Percentiles rank a stretch among this genome's conserved stretches.
phyloP scores from a whole-genome alignment of 1,140 invertebrate genomes.

The Gonatopus flavifemur region DNA sequence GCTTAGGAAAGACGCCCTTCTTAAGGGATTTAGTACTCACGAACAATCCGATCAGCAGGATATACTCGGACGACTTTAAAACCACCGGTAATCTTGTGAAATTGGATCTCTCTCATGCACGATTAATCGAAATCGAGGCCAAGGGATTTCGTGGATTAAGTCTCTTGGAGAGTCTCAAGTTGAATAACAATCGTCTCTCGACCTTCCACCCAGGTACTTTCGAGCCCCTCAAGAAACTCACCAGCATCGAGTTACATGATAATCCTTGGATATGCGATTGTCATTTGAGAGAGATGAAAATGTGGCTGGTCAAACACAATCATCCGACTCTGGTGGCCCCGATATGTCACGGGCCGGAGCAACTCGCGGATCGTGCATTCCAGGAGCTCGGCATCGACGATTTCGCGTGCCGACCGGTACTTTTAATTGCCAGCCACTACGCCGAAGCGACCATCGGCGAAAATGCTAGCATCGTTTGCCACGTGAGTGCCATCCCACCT shows the following conservation, averaged over 20 bases:
- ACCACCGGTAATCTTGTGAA: conserved; percentile 77
- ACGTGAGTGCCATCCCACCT: conserved; percentile 77
- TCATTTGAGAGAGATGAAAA: conserved; percentile 75
- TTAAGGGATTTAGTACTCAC: conserved; percentile 78
- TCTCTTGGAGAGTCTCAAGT: conserved; percentile 75
- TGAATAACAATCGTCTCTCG: conserved; percentile 78
- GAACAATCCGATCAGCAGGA: conserved; percentile 78
- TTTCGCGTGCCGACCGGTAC: conserved; percentile 85
- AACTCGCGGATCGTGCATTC: conserved; percentile 70
- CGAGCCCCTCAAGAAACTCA: conserved; percentile 71
- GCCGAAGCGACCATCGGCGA: conserved; percentile 78
- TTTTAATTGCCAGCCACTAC: conserved; percentile 73
- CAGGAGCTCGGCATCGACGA: conserved; percentile 77
- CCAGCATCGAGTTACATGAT: conserved; percentile 83
- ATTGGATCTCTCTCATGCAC: conserved; percentile 80
- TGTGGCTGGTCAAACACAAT: conserved; percentile 82
- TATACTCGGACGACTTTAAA: conserved; percentile 75
- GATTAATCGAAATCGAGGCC: conserved; percentile 73
- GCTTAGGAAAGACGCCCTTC: conserved; percentile 76
- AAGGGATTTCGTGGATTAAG: conserved; percentile 79
- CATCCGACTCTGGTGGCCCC: conserved; percentile 78
- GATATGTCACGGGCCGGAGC: conserved; percentile 70
- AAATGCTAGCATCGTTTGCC: conserved; percentile 81
- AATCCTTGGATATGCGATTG: conserved; percentile 93
- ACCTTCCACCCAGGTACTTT: conserved; percentile 73